Base-by-base conservation (phyloP, 1,140 invertebrate genomes). In the Listronotus bonariensis region DNA sequence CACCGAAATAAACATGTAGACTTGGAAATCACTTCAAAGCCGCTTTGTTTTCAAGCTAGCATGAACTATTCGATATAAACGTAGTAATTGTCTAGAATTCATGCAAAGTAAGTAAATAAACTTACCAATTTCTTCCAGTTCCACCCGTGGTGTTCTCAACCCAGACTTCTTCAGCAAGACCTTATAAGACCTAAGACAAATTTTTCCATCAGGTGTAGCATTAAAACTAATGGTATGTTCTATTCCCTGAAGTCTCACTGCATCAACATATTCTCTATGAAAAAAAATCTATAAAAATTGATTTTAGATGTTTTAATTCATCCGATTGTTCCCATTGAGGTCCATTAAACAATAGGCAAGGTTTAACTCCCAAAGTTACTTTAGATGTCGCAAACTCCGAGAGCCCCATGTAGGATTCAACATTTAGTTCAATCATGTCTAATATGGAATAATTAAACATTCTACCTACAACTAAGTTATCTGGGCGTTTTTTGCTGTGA, bases 381-480 rank as follows among this genome's bases (percentile, higher is more conserved):
- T 79, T 79, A 10, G 70, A 52, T n/a, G 60, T 65, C 18, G 60
- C 53, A 68, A 79, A 78, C 15, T 74, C 74, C 51, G 64, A 71
- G 20, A 79, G 64, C 32, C 34, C 93, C 89, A 45, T 85, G 79
- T 74, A 97, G 82, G 9, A 87, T 81, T 80, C 88, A 88, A 98
- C 84, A 17, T 93, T 93, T 65, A 99, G 85, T 83, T 99, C 97
- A 71, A 96, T 86, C 94, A 99, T 98, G 76, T 99, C 97, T 41
- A 99, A 80, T 26, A 99, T 78, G 48, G 91, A 89, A 73, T 91
- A 85, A 80, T 99, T 92, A 81, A 89, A 98, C 70, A 92, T 89
- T 69, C 97, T 84, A 3, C 93, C 95, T 62, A 98, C 79, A 34
- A 97, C 81, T 45, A 99, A 77, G 82, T 97, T 98, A 74, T 98